Evolutionary conservation across 2,888 invertebrate species (phyloP).

Genomic region (Drepanosiphum platanoidis): DNA sequence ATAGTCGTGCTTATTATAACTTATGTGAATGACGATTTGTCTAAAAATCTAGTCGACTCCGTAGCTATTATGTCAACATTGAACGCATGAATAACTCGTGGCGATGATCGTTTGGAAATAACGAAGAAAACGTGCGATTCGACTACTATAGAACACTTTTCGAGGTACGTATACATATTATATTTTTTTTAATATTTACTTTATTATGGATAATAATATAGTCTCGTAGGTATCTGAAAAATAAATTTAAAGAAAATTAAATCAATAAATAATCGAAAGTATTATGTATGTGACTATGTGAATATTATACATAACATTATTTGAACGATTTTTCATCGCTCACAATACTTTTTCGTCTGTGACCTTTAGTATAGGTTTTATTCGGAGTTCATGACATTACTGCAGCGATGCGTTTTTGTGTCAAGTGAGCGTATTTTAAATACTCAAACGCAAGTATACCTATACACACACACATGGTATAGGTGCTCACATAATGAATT

Average conservation of each 20-base stretch:
- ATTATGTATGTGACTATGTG: not conserved
- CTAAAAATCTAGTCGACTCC: too few relatives aligned
- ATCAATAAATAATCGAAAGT: too few relatives aligned
- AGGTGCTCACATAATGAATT: slow-evolving; percentile 14
- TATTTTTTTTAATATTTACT: not conserved
- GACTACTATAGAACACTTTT: too few relatives aligned
- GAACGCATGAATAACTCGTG: too few relatives aligned
- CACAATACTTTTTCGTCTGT: not conserved
- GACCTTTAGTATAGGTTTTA: not conserved
- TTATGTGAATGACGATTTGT: too few relatives aligned
- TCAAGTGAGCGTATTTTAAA: not conserved
- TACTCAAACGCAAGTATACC: not conserved
- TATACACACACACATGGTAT: not conserved
- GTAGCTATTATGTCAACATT: too few relatives aligned
- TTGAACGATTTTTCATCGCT: not conserved
- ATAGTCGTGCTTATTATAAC: too few relatives aligned
- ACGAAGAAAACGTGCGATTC: too few relatives aligned
- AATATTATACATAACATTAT: not conserved
- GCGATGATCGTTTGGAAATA: too few relatives aligned
- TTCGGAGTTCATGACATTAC: not conserved
- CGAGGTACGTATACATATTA: too few relatives aligned
- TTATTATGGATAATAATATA: not conserved
- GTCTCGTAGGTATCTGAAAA: too few relatives aligned
- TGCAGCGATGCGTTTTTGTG: not conserved
- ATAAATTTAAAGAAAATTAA: too few relatives aligned